These are phyloP conservation scores for Apodemia duryi DNA, from an alignment of 2,888 invertebrate species.

Conservation along the genomic window DNA sequence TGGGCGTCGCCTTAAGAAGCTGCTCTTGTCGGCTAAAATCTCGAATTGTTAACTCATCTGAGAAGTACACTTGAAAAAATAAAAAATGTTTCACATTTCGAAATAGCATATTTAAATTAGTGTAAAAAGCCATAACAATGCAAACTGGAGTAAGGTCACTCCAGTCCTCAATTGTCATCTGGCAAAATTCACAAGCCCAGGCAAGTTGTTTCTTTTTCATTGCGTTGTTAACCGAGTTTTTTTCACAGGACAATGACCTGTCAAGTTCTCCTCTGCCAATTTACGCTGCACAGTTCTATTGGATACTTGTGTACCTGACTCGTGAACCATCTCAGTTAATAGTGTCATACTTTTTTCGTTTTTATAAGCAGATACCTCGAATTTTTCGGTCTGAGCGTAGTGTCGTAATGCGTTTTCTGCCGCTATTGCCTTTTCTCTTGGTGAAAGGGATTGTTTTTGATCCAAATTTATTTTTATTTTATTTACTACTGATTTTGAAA, in stretches of 20 bases:
- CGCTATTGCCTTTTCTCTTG: neutral
- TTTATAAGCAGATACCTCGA: neutral
- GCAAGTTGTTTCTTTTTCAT: neutral
- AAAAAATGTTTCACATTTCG: neutral
- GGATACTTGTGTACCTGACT: too few relatives aligned
- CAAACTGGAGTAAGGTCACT: neutral
- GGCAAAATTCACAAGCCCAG: neutral
- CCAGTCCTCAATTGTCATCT: neutral
- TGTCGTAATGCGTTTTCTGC: neutral
- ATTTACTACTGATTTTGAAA: neutral
- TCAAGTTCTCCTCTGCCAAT: neutral
- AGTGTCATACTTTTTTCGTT: too few relatives aligned
- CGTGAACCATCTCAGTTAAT: too few relatives aligned
- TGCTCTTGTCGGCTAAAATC: neutral
- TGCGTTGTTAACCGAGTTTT: neutral
- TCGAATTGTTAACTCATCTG: neutral
- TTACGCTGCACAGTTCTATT: too few relatives aligned
- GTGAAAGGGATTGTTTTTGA: neutral
- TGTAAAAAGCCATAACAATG: neutral
- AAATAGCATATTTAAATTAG: neutral
- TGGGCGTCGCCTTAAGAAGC: neutral
- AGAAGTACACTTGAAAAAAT: neutral
- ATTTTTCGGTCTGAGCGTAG: neutral
- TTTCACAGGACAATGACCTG: neutral
- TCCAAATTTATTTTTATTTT: neutral